Evolutionary conservation across 1,140 invertebrate genomes (phyloP).

Genomic region (Brachionus calyciflorus): DNA sequence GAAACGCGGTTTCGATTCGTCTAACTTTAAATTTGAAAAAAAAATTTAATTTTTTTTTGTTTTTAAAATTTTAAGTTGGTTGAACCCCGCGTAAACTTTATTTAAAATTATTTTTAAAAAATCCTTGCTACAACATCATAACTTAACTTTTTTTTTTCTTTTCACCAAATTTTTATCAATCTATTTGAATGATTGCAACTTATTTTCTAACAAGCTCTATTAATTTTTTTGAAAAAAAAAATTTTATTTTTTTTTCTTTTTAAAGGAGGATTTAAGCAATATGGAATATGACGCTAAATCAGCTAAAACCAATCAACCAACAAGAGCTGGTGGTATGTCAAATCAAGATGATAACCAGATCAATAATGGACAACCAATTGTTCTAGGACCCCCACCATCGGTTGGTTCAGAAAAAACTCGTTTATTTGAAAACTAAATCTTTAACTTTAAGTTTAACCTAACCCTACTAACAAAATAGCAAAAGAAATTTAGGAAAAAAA

Average conservation of each 20-base stretch:
- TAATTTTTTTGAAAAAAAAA: neutral
- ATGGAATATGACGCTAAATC: slow-evolving; percentile 25
- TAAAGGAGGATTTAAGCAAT: slow-evolving; percentile 18
- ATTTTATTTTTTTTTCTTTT: neutral
- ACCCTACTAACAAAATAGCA: too few species aligned
- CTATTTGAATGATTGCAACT: too few species aligned
- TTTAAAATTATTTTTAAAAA: too few species aligned
- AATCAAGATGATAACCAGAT: neutral
- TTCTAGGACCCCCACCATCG: slow-evolving; percentile 24
- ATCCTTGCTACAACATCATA: too few species aligned
- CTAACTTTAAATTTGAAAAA: neutral
- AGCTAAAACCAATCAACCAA: slow-evolving; percentile 10
- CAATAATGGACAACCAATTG: slow-evolving; percentile 1
- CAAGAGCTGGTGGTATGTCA: neutral
- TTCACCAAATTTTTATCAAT: too few species aligned
- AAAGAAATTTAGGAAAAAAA: too few species aligned
- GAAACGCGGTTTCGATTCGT: neutral
- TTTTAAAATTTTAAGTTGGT: neutral
- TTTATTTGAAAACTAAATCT: slow-evolving; percentile 30
- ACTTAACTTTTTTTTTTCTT: too few species aligned
- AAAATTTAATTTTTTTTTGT: neutral
- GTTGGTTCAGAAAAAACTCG: slow-evolving; percentile 40
- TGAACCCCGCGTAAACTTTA: too few species aligned
- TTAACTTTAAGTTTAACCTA: too few species aligned
- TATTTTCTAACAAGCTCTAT: neutral